Base-by-base conservation (phyloP, 2,888 invertebrate species). In the Synergus japonicus region DNA sequence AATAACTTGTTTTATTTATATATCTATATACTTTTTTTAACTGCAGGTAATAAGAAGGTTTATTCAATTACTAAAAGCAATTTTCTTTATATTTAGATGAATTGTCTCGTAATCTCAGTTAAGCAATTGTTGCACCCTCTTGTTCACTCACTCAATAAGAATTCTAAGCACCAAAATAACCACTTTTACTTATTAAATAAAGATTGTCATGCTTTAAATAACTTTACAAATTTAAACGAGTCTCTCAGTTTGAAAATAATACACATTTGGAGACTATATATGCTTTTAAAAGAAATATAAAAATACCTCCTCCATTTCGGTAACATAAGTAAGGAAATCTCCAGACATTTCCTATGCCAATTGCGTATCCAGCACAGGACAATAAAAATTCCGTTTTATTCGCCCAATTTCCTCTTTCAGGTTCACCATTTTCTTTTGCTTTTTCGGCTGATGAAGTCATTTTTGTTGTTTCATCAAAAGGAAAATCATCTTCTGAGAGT, bases 311-410 rank as follows among this genome's bases (percentile, higher is more conserved):
- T 18, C 97, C 97, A 92, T 96, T 97, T 88, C 96, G 95, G 91
- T 97, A 97, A 89, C 97, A 97, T 79, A 97, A 92, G 90, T 97
- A 97, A 0, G 97, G 97, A 92, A 97, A 97, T 83, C 97, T 94
- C 96, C 96, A 97, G 13, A 97, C 95, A 91, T 97, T 97, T 80
- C 97, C 97, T 80, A 97, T 95, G 69, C 97, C 97, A 77, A 97
- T 96, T 7, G 97, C 96, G 88, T 97, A 97, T 41, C 97, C 97
- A 77, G 97, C 94, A 87, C 96, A 96, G 43, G 96, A 96, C 78
- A 97, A 93, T 58, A 97, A 92, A 91, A 97, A 97, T 92, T 97
- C 97, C 18, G 95, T 92, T 92, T 96, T 96, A 82, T 93, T 95
- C 29, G 93, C 94, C 97, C 97, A 97, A 83, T 94, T 94, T 65